A percentile compares a stretch with the other conserved stretches of the same genome.
Conservation (phyloP, 2,113 vertebrate genomes). For the Gasterosteus aculeatus region DNA sequence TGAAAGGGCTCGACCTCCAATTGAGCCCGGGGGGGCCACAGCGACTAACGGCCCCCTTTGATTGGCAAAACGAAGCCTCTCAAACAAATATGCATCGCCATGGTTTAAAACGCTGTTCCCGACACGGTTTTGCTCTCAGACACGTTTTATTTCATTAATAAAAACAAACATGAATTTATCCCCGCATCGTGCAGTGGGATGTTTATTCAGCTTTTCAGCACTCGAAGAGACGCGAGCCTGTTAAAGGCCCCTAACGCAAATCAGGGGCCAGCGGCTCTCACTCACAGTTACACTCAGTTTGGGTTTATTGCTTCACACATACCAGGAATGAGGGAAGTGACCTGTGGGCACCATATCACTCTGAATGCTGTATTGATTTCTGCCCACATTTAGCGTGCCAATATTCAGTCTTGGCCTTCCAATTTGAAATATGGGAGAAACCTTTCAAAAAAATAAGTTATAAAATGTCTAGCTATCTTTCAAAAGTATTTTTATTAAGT, state of each 20-base stretch:
- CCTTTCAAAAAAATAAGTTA: neutral
- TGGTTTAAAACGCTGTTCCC: neutral
- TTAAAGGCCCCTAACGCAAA: conserved; percentile 44
- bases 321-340: conserved; percentile 35
- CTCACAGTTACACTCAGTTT: conserved; percentile 51
- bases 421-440: neutral
- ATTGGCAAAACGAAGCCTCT: neutral
- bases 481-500: neutral
- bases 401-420: neutral
- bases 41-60: neutral
- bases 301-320: conserved; percentile 54
- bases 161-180: conserved; percentile 25
- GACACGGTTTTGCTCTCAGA: conserved; percentile 16
- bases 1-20: conserved; percentile 23
- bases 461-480: neutral
- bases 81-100: neutral
- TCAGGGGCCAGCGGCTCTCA: conserved; percentile 39
- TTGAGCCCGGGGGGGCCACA: neutral
- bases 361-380: conserved; percentile 14
- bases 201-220: conserved; percentile 65
- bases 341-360: conserved; percentile 19
- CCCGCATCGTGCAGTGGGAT: conserved; percentile 9
- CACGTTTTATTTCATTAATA: conserved; percentile 49
- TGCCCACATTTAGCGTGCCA: neutral
- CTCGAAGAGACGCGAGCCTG: conserved; percentile 7